Conservation (phyloP, 2,797 vertebrate species). For the Rhabdophis nuchalis region DNA sequence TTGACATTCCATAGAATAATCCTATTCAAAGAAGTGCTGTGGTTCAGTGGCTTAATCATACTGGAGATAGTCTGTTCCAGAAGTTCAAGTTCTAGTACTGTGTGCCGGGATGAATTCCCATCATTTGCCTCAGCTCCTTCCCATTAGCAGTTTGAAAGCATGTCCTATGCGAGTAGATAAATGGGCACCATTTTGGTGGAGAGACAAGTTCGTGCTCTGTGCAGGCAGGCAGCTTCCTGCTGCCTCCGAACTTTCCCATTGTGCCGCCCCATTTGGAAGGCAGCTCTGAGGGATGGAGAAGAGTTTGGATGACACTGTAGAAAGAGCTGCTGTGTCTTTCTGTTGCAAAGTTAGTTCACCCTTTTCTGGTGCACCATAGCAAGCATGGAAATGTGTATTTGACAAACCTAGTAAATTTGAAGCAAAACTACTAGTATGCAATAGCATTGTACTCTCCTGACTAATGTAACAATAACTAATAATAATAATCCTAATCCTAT, state of each 20-base stretch:
- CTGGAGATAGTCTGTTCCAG: neutral
- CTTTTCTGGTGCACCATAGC: neutral
- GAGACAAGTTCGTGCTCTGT: neutral
- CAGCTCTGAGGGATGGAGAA: neutral
- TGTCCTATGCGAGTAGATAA: neutral
- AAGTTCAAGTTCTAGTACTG: neutral
- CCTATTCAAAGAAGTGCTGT: neutral
- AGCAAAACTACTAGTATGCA: neutral
- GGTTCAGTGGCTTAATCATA: neutral
- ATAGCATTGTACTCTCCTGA: neutral
- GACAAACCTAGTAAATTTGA: neutral
- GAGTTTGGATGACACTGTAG: neutral
- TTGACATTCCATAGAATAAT: neutral
- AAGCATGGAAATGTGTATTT: neutral
- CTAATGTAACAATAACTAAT: neutral
- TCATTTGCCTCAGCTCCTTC: neutral
- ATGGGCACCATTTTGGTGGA: neutral
- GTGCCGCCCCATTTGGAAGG: neutral
- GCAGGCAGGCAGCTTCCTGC: neutral
- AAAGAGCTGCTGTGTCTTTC: neutral
- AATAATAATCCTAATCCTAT: neutral
- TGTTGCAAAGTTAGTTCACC: neutral
- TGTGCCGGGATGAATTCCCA: neutral
- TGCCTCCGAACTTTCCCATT: neutral
- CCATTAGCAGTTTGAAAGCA: neutral